phyloP scores from a whole-genome alignment of 2,113 vertebrate genomes.

The Oreochromis aureus region DNA sequence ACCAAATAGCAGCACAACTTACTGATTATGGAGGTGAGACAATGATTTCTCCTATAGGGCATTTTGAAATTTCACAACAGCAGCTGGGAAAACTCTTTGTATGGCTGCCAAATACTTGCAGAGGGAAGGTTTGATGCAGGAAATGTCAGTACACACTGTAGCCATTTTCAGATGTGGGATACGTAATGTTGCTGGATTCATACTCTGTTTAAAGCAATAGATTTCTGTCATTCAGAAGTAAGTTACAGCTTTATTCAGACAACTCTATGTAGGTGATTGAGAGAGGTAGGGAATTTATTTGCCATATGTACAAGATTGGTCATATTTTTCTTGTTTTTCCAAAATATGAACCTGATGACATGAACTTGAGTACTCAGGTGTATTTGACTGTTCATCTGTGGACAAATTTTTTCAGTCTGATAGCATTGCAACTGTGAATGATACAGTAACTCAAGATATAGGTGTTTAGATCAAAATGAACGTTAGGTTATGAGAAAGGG shows the following conservation, averaged over 20 bases:
- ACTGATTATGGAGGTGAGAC: background rate
- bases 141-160: background rate
- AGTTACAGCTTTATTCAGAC: background rate
- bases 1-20: background rate
- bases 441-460: background rate
- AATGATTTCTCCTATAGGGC: background rate
- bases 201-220: background rate
- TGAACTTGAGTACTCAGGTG: background rate
- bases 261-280: background rate
- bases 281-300: background rate
- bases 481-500: background rate
- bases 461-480: background rate
- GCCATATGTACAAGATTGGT: background rate
- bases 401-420: background rate
- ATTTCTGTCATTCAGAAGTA: background rate
- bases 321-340: background rate
- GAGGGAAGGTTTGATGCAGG: background rate
- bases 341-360: background rate
- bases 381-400: background rate
- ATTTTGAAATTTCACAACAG: background rate
- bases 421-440: background rate
- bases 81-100: background rate
- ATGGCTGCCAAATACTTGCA: background rate
- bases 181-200: background rate
- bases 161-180: background rate